Percentiles rank a stretch among this genome's conserved stretches.
Conservation (phyloP, 2,888 invertebrate species). For the Apamea anceps region DNA sequence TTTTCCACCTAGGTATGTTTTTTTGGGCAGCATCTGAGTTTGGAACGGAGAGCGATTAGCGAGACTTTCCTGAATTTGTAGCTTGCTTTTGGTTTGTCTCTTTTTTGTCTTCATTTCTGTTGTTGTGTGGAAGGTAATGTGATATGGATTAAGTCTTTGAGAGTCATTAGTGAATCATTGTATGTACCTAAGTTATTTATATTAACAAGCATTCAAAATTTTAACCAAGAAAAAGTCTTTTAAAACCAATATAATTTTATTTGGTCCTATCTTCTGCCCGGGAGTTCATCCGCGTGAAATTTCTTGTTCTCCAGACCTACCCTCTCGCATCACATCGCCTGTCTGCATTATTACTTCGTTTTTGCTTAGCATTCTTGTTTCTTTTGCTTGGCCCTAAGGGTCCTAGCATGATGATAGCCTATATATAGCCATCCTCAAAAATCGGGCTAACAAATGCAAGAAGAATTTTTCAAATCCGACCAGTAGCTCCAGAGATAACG, state of each 20-base stretch:
- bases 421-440: neutral
- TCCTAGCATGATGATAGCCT: neutral
- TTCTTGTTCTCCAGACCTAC: neutral
- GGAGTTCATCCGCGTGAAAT: neutral
- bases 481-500: neutral
- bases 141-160: neutral
- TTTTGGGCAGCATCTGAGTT: slow-evolving; percentile 66
- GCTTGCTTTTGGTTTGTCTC: slow-evolving; percentile 16
- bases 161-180: neutral
- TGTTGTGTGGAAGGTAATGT: slow-evolving; percentile 4
- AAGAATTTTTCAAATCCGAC: neutral
- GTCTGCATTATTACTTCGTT: neutral
- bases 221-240: too few relatives aligned
- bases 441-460: too few relatives aligned
- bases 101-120: slow-evolving; percentile 18
- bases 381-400: neutral
- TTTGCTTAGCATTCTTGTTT: neutral
- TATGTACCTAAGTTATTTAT: neutral
- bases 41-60: slow-evolving; percentile 46
- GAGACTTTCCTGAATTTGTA: slow-evolving; percentile 13
- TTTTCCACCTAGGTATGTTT: slow-evolving; percentile 72
- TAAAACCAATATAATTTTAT: neutral
- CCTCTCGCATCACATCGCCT: neutral
- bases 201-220: neutral
- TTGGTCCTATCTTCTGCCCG: neutral